Conservation (phyloP, 1,140 invertebrate genomes). For the Pogonognathellus flavescens region DNA sequence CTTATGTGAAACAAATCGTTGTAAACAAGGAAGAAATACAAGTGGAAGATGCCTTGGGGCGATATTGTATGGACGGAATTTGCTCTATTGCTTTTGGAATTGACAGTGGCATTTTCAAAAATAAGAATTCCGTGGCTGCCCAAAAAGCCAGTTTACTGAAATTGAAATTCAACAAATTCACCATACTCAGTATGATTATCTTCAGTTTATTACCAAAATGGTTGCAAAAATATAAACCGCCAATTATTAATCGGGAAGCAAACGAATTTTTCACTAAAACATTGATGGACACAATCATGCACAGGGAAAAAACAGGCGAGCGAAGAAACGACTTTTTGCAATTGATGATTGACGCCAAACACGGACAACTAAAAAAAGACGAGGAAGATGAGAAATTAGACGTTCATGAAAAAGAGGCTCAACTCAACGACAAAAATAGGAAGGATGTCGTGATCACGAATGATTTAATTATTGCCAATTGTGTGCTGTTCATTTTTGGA, state of each 20-base stretch:
- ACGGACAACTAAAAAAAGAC: constrained; percentile 64
- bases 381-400: constrained; percentile 22
- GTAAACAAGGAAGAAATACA: constrained; percentile 68
- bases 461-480: constrained; percentile 59
- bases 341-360: constrained; percentile 66
- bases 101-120: constrained; percentile 67
- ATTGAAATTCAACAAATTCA: constrained; percentile 4
- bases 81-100: constrained; percentile 71
- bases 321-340: constrained; percentile 68
- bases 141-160: constrained; percentile 46
- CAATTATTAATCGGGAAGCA: not conserved
- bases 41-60: constrained; percentile 55
- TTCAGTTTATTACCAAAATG: not conserved
- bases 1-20: not conserved
- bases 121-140: constrained; percentile 58
- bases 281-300: not conserved
- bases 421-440: not conserved
- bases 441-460: constrained; percentile 42
- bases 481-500: constrained; percentile 64
- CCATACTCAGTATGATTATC: not conserved
- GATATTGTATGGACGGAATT: too few species aligned
- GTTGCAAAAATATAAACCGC: not conserved
- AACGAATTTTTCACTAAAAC: constrained; percentile 5
- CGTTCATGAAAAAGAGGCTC: constrained; percentile 32
- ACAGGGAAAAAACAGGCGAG: constrained; percentile 37